phyloP scores from a whole-genome alignment of 2,113 vertebrate genomes.

The Dasypus novemcinctus region DNA sequence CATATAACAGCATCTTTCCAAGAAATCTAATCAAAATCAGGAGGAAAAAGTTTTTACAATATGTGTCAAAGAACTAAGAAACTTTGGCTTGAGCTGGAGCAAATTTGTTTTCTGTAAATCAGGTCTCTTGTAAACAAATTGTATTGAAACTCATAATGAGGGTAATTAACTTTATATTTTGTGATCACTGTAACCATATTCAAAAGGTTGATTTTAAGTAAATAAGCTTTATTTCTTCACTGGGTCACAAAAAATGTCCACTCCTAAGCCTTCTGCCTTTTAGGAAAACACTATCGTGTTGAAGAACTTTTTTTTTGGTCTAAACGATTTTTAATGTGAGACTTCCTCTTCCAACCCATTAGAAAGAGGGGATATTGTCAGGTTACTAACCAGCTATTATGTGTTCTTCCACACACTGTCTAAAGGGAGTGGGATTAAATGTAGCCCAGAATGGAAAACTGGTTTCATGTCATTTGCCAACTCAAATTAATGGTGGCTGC shows the following conservation, averaged over 20 bases:
- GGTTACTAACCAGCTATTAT: not conserved
- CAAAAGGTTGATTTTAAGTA: not conserved
- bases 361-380: not conserved
- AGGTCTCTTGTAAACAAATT: not conserved
- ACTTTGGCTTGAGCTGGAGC: not conserved
- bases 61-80: not conserved
- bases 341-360: not conserved
- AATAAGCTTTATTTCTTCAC: not conserved
- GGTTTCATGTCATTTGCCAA: not conserved
- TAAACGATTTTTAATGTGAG: not conserved
- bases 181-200: not conserved
- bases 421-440: not conserved
- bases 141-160: not conserved
- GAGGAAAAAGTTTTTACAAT: not conserved
- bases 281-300: not conserved
- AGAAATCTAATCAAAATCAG: slow-evolving; percentile 2
- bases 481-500: not conserved
- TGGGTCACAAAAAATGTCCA: not conserved
- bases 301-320: not conserved
- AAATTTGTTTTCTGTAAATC: not conserved
- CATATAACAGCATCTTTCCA: not conserved
- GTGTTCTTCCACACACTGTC: not conserved
- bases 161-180: not conserved
- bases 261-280: not conserved
- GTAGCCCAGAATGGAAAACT: not conserved